Evolutionary conservation across 2,888 invertebrate genomes (phyloP).

Genomic region (Cephus nigrinus): DNA sequence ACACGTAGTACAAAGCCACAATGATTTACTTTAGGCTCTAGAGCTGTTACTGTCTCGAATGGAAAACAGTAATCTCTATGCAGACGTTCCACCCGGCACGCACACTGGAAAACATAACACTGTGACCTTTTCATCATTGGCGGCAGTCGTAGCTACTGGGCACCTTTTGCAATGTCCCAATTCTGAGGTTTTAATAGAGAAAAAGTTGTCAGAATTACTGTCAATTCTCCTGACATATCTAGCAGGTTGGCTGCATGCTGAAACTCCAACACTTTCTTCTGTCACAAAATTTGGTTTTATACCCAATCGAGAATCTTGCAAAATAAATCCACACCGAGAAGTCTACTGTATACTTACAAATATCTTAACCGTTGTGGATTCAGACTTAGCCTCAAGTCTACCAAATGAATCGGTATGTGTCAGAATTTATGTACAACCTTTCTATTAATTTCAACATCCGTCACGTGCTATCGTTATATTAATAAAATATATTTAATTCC

Average conservation of each 20-base stretch:
- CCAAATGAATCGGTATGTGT: conserved; percentile 42
- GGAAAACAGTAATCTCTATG: conserved; percentile 23
- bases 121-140: conserved; percentile 47
- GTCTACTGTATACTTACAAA: conserved; percentile 51
- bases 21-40: conserved; percentile 33
- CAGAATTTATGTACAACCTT: background rate
- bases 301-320: conserved; percentile 55
- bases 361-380: conserved; percentile 44
- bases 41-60: conserved; percentile 46
- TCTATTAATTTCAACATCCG: background rate
- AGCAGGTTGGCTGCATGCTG: conserved; percentile 55
- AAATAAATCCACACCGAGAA: conserved; percentile 51
- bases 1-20: background rate
- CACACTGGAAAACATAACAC: conserved; percentile 38
- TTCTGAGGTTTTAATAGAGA: conserved; percentile 44
- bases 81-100: background rate
- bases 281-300: conserved; percentile 58
- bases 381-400: conserved; percentile 40
- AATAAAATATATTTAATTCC: background rate
- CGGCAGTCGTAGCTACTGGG: conserved; percentile 49
- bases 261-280: conserved; percentile 52
- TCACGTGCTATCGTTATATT: background rate
- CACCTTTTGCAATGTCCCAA: conserved; percentile 48
- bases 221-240: conserved; percentile 50
- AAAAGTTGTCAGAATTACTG: conserved; percentile 43